Conservation (phyloP, 1,140 invertebrate species). For the Megathymus violae region DNA sequence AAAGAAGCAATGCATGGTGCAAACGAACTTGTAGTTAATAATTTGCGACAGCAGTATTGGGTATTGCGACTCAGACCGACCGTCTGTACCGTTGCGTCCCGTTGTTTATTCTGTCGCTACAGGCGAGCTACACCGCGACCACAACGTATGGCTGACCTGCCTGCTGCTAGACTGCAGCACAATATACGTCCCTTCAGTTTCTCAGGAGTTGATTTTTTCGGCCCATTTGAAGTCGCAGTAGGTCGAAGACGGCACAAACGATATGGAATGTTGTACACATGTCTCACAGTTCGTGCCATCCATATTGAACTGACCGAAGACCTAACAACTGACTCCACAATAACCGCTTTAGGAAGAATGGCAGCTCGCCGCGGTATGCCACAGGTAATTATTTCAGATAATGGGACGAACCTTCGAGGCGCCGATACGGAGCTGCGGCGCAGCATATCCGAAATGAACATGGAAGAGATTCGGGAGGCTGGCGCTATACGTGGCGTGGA, state of each 20-base stretch:
- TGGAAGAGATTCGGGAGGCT: not conserved
- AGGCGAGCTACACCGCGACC: slow-evolving; percentile 34
- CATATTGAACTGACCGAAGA: slow-evolving; percentile 24
- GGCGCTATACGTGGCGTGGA: slow-evolving; percentile 18
- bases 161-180: slow-evolving; percentile 40
- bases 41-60: slow-evolving; percentile 26
- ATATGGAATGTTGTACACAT: slow-evolving; percentile 58
- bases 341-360: slow-evolving; percentile 15
- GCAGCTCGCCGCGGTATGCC: slow-evolving; percentile 17
- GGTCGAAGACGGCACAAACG: slow-evolving; percentile 50
- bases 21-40: slow-evolving; percentile 21
- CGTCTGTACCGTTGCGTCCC: slow-evolving; percentile 23
- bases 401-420: slow-evolving; percentile 20
- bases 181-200: slow-evolving; percentile 43
- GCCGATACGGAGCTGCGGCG: slow-evolving; percentile 16
- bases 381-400: slow-evolving; percentile 13
- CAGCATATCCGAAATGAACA: slow-evolving; percentile 8
- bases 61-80: slow-evolving; percentile 25
- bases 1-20: slow-evolving; percentile 18
- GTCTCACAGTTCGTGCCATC: slow-evolving; percentile 15
- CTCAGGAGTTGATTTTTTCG: slow-evolving; percentile 55
- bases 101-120: slow-evolving; percentile 36
- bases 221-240: slow-evolving; percentile 47
- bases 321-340: slow-evolving; percentile 6
- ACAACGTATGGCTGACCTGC: slow-evolving; percentile 39